Evolutionary conservation across 2,113 vertebrate species (phyloP), one percentile per base, ranked within the genome.

Genomic region (Fregetta grallaria): DNA sequence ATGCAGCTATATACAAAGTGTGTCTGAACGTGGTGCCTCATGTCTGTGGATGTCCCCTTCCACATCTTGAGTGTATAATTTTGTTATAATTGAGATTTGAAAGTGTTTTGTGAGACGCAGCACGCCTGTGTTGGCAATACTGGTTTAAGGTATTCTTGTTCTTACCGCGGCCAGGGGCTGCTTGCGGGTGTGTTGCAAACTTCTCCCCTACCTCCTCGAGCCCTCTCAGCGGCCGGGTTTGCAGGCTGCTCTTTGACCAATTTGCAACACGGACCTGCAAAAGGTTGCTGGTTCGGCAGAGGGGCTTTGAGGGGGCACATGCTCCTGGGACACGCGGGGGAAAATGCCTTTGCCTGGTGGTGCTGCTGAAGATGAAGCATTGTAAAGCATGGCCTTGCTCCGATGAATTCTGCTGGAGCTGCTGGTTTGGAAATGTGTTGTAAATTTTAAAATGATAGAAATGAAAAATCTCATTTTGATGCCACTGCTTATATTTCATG

Each of bases 261-360:
- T 65, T 50, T 44, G 27, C 36, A 21, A 2, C 5, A 4, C 5
- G 22, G 25, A 18, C 38, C 61, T 32, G 34, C 27, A 7, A 27
- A 32, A 23, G 14, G 14, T 40, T 14, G 29, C 7, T n/a, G 16
- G 53, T 27, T 13, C 13, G 9, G 1, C 23, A 53, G 44, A 42
- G 11, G 32, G 14, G 5, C 49, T 38, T 63, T 32, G n/a, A 26
- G 26, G 8, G 14, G 3, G 2, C 30, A 12, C 0, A 1, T 15
- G 27, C 45, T 45, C 68, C 6, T 11, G 71, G 16, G 70, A 11
- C 13, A 1, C 1, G 0, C 6, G 0, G 4, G 11, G 18, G 27
- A 47, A 32, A 38, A 10, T 26, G 5, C 13, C 34, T 73, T 36
- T 45, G 40, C 53, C 32, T 47, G 45, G 10, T 25, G 19, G 7